phyloP scores from a whole-genome alignment of 1,140 invertebrate genomes.

The Watersipora subatra region DNA sequence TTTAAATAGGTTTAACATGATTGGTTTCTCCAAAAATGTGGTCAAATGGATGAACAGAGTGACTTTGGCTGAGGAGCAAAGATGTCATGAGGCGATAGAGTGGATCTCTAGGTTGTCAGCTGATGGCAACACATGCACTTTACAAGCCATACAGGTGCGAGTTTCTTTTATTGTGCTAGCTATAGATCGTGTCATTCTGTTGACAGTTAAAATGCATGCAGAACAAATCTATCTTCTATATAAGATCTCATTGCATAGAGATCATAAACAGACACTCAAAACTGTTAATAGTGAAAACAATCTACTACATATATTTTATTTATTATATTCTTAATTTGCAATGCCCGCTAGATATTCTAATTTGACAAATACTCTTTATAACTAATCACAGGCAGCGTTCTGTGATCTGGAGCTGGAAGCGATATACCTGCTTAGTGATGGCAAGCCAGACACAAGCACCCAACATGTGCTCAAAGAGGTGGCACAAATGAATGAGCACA shows the following conservation, averaged over 20 bases:
- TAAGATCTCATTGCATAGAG: no score
- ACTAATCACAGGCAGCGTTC: conserved; percentile 37
- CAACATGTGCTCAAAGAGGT: conserved; percentile 34
- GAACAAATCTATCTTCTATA: no score
- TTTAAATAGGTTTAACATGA: conserved; percentile 38
- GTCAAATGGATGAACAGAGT: conserved; percentile 29
- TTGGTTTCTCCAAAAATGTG: conserved; percentile 35
- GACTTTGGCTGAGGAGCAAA: conserved; percentile 27
- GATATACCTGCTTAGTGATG: conserved; percentile 40
- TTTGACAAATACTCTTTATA: no score
- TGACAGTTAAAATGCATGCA: no score
- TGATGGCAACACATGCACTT: conserved; percentile 38
- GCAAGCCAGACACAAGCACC: conserved; percentile 40
- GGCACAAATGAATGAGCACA: conserved; percentile 27
- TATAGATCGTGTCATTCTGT: no score
- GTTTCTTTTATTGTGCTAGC: no score
- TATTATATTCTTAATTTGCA: no score
- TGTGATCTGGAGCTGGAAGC: conserved; percentile 30
- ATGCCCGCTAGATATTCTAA: no score
- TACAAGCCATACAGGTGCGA: conserved; percentile 37
- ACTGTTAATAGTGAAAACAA: no score
- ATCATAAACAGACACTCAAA: no score
- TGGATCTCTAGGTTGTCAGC: conserved; percentile 32
- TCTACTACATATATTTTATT: no score
- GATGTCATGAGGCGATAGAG: conserved; percentile 34